Base-by-base conservation (phyloP, 2,113 vertebrate species). In the Argyrosomus japonicus region DNA sequence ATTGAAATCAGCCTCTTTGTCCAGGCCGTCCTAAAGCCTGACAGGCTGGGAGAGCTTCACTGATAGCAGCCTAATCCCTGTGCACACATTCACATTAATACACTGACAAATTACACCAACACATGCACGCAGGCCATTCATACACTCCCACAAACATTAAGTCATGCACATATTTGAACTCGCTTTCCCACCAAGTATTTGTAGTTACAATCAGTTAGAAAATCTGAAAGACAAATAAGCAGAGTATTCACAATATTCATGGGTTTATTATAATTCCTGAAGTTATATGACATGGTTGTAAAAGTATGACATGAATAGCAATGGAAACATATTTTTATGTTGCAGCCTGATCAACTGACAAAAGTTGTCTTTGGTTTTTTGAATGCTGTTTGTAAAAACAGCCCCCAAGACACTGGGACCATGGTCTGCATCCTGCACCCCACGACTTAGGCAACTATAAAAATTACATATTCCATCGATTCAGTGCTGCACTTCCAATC, bases 1-100 rank as follows among this genome's bases (percentile, higher is more conserved):
- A 92, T 92, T 93, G 83, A 93, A 94, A 95, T 93, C 67, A 89
- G 81, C 48, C 65, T 76, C 86, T 94, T 94, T 94, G 91, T 94
- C 82, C 75, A 6, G 56, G 40, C 56, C 40, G 23, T 69, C 82
- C 84, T 80, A 79, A 79, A 85, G 77, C 77, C 89, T 79, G 89
- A 88, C 84, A 81, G 90, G 53, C 84, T 87, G 87, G 60, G 78
- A 75, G 78, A 87, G 86, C 82, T 69, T 62, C 78, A 51, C 86
- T 83, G 83, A 89, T 85, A 89, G 88, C 75, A 47, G 71, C 81
- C 80, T 91, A 91, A 93, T 93, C 89, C 89, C 70, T 45, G 57
- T 40, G 57, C 77, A 84, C 81, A 88, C 80, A 75, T 79, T 72
- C 80, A 80, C 82, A 76, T 79, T 77, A 84, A 83, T 62, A 82